Evolutionary conservation across 2,797 vertebrate species (phyloP), one percentile per base, ranked within the genome.

Genomic region (Bothrops alternatus): DNA sequence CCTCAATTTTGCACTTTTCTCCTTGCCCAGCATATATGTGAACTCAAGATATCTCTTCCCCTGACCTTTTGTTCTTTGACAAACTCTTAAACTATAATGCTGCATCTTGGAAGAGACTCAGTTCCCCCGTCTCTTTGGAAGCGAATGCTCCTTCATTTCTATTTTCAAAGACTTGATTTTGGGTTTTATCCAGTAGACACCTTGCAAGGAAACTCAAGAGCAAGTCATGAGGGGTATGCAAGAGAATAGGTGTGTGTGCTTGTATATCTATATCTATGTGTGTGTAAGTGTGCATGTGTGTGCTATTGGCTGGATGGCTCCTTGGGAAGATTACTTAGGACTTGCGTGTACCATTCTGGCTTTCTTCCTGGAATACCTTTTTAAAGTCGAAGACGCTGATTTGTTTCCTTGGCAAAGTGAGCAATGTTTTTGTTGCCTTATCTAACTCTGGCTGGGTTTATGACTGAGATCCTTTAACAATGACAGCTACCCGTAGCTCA

Each of bases 1-100:
- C 97, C 98, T 98, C 97, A 97, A 97, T 98, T 97, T 98, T 98
- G 98, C 98, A 98, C 98, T 98, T 98, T 98, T 96, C 96, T 98
- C 97, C 97, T 97, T 95, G 95, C 97, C 97, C 97, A 97, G 96
- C 96, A 96, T 98, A 96, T 37, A 91, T 96, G 97, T 97, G 97
- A 97, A 97, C 96, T 96, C 94, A 96, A 97, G 97, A 97, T 97
- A 96, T 96, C 95, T 95, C 95, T 90, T 73, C 91, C 97, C 95
- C 91, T 86, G 3, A 0, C 94, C 96, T 94, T 90, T 89, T 95
- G 94, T 94, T 95, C 95, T 96, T 95, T 96, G 96, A 96, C 94
- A 95, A 95, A 95, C 95, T 96, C 95, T 96, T 97, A 97, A 82
- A 96, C 94, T 97, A 93, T 91, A 97, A 98, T 98, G 98, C 98